Conservation (phyloP, 2,888 invertebrate species). For the Eristalis pertinax region DNA sequence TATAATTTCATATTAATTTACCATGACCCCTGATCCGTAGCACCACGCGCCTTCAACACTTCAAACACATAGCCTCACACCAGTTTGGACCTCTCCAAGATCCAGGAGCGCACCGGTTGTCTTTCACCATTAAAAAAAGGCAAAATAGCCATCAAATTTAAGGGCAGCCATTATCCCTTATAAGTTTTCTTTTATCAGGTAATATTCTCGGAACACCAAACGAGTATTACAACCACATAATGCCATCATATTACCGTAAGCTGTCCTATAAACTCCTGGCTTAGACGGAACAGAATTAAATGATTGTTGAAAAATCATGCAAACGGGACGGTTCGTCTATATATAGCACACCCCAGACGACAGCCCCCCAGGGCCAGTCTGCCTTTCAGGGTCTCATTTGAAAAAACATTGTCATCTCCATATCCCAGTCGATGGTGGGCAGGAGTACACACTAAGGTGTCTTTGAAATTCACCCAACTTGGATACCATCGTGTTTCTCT, state of each 20-base stretch:
- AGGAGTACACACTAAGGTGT: constrained; percentile 56
- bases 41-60: not conserved
- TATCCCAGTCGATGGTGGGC: constrained; percentile 9
- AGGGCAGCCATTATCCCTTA: constrained; percentile 43
- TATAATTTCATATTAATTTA: not conserved
- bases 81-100: not conserved
- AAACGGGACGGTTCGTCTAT: constrained; percentile 54
- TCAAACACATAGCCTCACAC: not conserved
- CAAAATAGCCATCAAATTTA: constrained; percentile 24
- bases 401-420: constrained; percentile 67
- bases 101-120: not conserved
- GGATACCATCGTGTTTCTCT: constrained; percentile 21
- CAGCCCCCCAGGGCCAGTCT: constrained; percentile 17
- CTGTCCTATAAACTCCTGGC: constrained; percentile 47
- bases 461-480: constrained; percentile 62
- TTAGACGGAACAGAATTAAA: constrained; percentile 61
- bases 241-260: constrained; percentile 47
- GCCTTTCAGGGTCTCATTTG: constrained; percentile 67
- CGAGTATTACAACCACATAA: constrained; percentile 60
- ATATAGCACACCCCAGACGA: constrained; percentile 9
- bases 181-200: constrained; percentile 61
- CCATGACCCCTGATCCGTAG: not conserved
- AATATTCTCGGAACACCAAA: constrained; percentile 59
- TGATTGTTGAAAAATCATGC: constrained; percentile 69
- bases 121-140: constrained; percentile 11